phyloP scores from a whole-genome alignment of 1,140 invertebrate species.

The Zaprionus inermis region DNA sequence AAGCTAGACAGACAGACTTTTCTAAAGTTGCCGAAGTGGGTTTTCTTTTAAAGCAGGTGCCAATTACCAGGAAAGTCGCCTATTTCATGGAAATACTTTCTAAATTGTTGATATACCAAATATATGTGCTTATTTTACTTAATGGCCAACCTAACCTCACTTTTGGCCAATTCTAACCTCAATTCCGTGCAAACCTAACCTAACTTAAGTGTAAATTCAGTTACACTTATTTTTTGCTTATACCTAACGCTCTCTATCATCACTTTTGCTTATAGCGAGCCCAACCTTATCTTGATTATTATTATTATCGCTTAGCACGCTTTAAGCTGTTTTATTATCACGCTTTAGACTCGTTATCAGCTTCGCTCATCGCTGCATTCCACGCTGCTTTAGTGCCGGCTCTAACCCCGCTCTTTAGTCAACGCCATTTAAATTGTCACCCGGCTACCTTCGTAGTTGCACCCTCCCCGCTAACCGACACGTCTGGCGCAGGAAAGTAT shows the following conservation, averaged over 20 bases:
- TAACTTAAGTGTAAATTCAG: background rate
- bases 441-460: background rate
- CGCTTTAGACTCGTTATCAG: conserved; percentile 2
- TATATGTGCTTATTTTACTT: no score
- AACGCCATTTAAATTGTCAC: conserved; percentile 57
- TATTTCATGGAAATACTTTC: no score
- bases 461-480: background rate
- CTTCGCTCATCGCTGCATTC: conserved; percentile 3
- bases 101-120: no score
- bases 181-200: background rate
- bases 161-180: background rate
- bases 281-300: background rate
- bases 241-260: background rate
- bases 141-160: background rate
- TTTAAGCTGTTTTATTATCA: conserved; percentile 4
- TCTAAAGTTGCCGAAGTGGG: background rate
- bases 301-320: background rate
- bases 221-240: background rate
- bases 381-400: background rate
- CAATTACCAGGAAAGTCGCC: background rate
- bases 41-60: background rate
- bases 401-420: conserved; percentile 4
- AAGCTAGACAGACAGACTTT: background rate
- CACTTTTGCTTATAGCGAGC: background rate
- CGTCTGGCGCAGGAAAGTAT: conserved; percentile 44